Conservation (phyloP, 2,797 vertebrate genomes). For the Cercopithecus neglectus region DNA sequence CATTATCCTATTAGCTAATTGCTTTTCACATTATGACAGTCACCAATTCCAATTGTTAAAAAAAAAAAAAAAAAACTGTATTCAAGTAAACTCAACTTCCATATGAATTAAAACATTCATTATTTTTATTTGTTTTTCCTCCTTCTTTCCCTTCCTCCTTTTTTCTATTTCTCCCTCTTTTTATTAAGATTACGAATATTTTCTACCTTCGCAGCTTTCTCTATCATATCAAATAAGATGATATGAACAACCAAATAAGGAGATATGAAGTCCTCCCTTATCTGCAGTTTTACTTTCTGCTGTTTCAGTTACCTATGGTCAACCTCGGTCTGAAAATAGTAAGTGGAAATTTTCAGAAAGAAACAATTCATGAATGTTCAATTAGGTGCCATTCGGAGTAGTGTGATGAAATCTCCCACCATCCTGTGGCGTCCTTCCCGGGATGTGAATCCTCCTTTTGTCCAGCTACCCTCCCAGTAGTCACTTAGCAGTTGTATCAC, state of each 20-base stretch:
- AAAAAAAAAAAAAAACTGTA: not conserved
- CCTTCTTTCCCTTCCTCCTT: not conserved
- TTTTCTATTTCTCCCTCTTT: not conserved
- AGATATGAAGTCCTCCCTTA: too few relatives aligned
- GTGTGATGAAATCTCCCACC: not conserved
- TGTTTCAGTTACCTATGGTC: not conserved
- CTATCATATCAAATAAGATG: not conserved
- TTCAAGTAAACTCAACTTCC: not conserved
- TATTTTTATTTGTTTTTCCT: not conserved
- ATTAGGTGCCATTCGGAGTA: not conserved
- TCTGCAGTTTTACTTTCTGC: not conserved
- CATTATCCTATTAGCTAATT: not conserved
- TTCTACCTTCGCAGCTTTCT: not conserved
- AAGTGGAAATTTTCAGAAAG: not conserved
- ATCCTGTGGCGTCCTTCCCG: not conserved
- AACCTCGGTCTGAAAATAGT: not conserved
- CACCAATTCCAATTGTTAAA: not conserved
- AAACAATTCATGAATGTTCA: not conserved
- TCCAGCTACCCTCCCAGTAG: not conserved
- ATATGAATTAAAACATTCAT: not conserved
- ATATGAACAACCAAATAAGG: not conserved
- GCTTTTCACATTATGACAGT: not conserved
- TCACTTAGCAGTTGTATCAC: not conserved
- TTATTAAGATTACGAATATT: not conserved
- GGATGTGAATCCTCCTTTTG: not conserved